phyloP scores from a whole-genome alignment of 2,113 vertebrate genomes.

The Pseudorasbora parva region DNA sequence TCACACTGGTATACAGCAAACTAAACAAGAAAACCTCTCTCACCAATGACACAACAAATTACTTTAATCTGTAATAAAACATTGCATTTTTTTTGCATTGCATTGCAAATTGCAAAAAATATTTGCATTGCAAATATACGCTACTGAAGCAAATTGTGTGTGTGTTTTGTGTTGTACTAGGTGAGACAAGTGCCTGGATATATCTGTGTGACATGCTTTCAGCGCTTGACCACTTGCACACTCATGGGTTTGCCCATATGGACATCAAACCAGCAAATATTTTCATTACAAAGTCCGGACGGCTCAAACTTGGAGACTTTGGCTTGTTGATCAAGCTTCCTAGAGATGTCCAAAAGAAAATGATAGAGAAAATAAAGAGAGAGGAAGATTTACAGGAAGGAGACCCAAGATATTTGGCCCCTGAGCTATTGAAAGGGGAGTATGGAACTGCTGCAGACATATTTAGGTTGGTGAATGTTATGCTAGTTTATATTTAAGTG shows the following conservation, averaged over 20 bases:
- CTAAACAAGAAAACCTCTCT: neutral
- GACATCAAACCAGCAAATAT: slow-evolving; percentile 91
- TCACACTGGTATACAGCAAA: slow-evolving; percentile 62
- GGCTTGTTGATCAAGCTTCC: slow-evolving; percentile 82
- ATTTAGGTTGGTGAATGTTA: slow-evolving; percentile 80
- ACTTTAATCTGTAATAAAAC: neutral
- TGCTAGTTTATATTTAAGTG: neutral
- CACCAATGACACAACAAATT: too few species aligned
- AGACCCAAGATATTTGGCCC: slow-evolving; percentile 91
- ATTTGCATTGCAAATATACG: neutral
- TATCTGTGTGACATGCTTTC: slow-evolving; percentile 85
- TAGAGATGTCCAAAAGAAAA: neutral
- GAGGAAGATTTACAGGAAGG: slow-evolving; percentile 82
- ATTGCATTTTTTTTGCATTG: neutral
- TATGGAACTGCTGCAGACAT: slow-evolving; percentile 85
- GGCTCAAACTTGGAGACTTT: slow-evolving; percentile 89
- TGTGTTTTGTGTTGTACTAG: slow-evolving; percentile 57
- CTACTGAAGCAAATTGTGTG: neutral
- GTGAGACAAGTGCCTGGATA: slow-evolving; percentile 79
- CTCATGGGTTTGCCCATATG: slow-evolving; percentile 81
- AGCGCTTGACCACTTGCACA: slow-evolving; percentile 83
- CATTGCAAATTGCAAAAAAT: neutral
- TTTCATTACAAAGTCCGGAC: slow-evolving; percentile 81
- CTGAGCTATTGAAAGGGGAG: slow-evolving; percentile 83
- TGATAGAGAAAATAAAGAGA: slow-evolving; percentile 63